Base-by-base conservation (phyloP, 2,888 invertebrate genomes). In the Celastrina argiolus region DNA sequence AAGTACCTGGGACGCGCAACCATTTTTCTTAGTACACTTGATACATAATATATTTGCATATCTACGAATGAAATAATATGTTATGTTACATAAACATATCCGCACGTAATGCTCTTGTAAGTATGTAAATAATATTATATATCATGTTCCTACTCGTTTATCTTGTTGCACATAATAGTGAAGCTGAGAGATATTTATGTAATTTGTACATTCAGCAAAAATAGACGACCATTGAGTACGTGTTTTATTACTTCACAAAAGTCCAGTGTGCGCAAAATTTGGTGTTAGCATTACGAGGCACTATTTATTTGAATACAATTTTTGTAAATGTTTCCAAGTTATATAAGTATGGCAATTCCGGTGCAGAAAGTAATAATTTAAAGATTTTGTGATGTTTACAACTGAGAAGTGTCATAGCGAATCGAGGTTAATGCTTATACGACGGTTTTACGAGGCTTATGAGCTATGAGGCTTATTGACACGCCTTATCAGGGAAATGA, bases 61-160 rank as follows among this genome's bases (percentile, higher is more conserved):
- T 51, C 22, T 22, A 51, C 22, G 22, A 51, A 51, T 51, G 51
- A 26, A 51, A 51, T 26, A 51, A 26, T 51, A 12, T 22, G 12
- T 10, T 12, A 12, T 51, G 51, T 51, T 51, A 51, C 12, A 14
- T 51, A 26, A 51, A 51, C 51, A 51, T 3, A 51, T 36, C 36
- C 12, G 36, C 22, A 51, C 26, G 51, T 51, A 51, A 51, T 51
- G 12, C 22, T 51, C 51, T 51, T 51, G 51, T 51, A 51, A 14
- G 51, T 51, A 51, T 51, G 51, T 51, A 51, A 51, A 51, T 51
- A 51, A 51, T 51, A 51, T 51, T 22, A 51, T 51, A 22, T 51
- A 51, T 51, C 51, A 14, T 14, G 51, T 51, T 51, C 12, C 51
- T 51, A 51, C 51, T 51, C 22, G 51, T 51, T 22, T 8, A 51